These are phyloP conservation scores for Rhagophthalmus giganteus DNA, from an alignment of 2,888 invertebrate genomes.

Conservation along the genomic window DNA sequence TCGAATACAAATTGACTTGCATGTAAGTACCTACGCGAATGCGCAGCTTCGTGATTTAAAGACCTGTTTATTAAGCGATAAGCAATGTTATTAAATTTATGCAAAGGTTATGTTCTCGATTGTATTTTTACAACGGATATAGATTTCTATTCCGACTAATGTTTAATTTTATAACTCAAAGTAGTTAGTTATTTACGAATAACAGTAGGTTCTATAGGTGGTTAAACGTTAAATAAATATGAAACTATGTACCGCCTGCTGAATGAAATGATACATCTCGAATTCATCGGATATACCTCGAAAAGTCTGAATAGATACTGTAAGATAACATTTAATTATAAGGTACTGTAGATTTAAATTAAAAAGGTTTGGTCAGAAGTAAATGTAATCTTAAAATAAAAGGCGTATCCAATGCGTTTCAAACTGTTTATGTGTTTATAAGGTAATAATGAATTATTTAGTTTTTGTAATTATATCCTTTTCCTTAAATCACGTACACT, in stretches of 20 bases:
- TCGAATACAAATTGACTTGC: slow-evolving; percentile 45
- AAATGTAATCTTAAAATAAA: slow-evolving; percentile 2
- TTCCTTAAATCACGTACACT: too few relatives aligned
- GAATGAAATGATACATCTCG: not conserved
- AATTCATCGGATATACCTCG: slow-evolving; percentile 2
- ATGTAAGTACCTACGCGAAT: slow-evolving; percentile 45
- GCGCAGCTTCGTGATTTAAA: slow-evolving; percentile 41
- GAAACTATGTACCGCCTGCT: too few relatives aligned
- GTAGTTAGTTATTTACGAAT: too few relatives aligned
- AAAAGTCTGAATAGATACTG: not conserved
- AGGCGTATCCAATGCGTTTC: slow-evolving; percentile 1
- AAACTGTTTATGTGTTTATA: too few relatives aligned
- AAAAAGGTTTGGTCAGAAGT: slow-evolving; percentile 1
- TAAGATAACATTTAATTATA: slow-evolving; percentile 3
- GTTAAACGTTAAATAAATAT: too few relatives aligned
- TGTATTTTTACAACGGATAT: not conserved
- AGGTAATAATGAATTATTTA: too few relatives aligned
- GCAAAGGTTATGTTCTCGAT: slow-evolving; percentile 1
- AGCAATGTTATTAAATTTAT: slow-evolving; percentile 19
- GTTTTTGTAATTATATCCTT: too few relatives aligned
- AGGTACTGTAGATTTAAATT: slow-evolving; percentile 4
- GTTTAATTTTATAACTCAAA: too few relatives aligned
- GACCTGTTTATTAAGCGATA: slow-evolving; percentile 39
- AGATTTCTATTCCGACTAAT: too few relatives aligned
- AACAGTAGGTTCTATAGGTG: too few relatives aligned